These are phyloP conservation scores for Iguana delicatissima DNA, from an alignment of 2,797 vertebrate genomes.

Conservation along the genomic window DNA sequence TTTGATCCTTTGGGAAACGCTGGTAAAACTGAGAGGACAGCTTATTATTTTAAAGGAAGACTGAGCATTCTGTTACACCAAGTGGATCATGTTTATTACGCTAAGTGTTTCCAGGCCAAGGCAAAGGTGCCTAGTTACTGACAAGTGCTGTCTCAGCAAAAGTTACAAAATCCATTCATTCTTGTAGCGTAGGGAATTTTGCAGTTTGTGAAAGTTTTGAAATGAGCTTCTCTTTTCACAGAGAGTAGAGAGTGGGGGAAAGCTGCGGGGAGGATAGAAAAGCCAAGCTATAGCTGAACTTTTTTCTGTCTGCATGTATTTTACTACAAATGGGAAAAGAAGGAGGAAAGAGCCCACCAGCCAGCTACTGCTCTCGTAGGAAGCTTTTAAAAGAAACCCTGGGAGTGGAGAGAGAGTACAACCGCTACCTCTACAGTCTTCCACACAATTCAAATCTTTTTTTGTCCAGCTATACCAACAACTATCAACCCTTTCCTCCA, in stretches of 20 bases:
- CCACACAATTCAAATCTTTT: neutral
- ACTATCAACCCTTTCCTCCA: neutral
- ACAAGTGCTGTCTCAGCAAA: neutral
- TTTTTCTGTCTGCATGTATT: neutral
- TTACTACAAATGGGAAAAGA: too few species aligned
- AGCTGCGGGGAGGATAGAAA: neutral
- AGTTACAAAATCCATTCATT: neutral
- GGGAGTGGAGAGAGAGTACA: neutral
- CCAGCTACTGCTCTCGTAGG: neutral
- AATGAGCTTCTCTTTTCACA: neutral
- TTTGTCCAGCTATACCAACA: neutral
- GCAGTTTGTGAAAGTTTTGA: neutral
- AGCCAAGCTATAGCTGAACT: too few species aligned
- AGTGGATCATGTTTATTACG: neutral
- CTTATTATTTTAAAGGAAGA: neutral
- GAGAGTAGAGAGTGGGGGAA: too few species aligned
- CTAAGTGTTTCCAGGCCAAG: neutral
- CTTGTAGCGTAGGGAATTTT: slow-evolving; percentile 30
- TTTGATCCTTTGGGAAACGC: neutral
- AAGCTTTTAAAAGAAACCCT: neutral
- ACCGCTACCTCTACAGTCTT: neutral
- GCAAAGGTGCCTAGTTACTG: neutral
- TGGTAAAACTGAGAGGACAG: neutral
- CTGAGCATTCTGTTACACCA: slow-evolving; percentile 5
- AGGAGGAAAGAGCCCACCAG: neutral